Base-by-base conservation (phyloP, 2,888 invertebrate species). In the Ligdia adustata region DNA sequence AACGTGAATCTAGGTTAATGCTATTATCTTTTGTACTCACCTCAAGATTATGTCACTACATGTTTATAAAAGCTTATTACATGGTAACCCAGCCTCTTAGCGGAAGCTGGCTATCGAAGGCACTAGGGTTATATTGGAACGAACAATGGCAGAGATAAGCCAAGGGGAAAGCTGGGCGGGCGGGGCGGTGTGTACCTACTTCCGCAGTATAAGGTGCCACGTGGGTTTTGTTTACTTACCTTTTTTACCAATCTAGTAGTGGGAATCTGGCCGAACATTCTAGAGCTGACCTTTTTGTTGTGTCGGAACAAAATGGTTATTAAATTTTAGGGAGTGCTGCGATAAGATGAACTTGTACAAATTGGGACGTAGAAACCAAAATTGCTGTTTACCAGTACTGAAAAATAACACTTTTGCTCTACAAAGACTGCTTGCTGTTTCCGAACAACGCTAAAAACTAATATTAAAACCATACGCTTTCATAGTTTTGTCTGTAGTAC, bases 91-190 rank as follows among this genome's bases (percentile, higher is more conserved):
- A 34, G 38, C 40, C 45, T 44, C 32, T 45, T 45, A 33, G 33
- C 18, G 51, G 51, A 46, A 41, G 38, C 1, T 34, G 18, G 37
- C 45, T 37, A 51, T 51, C 29, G 51, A 42, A 48, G 42, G 37
- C 18, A 34, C 33, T 34, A 46, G 29, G 29, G 34, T 41, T 42
- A 52, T 48, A 55, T 49, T 52, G 52, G 35, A 51, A 48, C 49
- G 34, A 35, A 51, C 44, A 50, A 55, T 52, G 41, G 38, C 20
- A n/a, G 2, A 53, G 52, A 56, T 59, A 59, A 57, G 52, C 34
- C 12, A 39, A 34, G 45, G 35, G 16, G 38, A 42, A 20, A 15
- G 7, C 18, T 6, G 7, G 6, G 22, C 7, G 6, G n/a, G n/a
- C n/a, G 7, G 22, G 22, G 7, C 22, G 22, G 22, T n/a, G 1